Base-by-base conservation (phyloP, 2,888 invertebrate species). In the Pinctada fucata region DNA sequence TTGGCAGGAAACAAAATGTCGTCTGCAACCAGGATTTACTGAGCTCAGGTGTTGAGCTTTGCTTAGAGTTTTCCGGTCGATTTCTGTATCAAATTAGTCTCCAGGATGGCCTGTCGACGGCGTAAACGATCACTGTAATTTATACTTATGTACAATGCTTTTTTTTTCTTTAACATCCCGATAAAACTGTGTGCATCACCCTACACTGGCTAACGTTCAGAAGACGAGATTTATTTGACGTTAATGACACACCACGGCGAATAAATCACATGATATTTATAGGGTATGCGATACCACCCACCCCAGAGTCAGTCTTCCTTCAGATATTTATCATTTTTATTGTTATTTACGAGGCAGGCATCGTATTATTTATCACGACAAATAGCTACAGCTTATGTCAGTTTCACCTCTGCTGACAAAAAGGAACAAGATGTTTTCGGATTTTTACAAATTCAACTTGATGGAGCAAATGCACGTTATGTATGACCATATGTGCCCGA, bases 251-350 rank as follows among this genome's bases (percentile, higher is more conserved):
- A 69, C 69, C 65, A 66, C n/a, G 63, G 13, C 3, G 50, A 66
- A 78, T 78, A 78, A 78, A 78, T 78, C 78, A 74, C 49, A 68
- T 72, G 45, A 68, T 70, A 78, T 66, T 70, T 74, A 70, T 31
- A 10, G 52, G 70, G 67, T 67, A 69, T n/a, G 31, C 49, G 73
- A 74, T 68, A 49, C 65, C 64, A 74, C 50, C 75, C 75, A 76
- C 75, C 75, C 75, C 47, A 68, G 69, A 76, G 48, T 70, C 64
- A 31, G 16, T 16, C 45, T 68, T 10, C 5, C 5, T 16, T 45
- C 3, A 68, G 45, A 68, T 16, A 68, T 68, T 45, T 45, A 68
- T 68, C 68, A 68, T 45, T 45, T 13, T 45, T 3, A 52, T 52
- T 52, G 58, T 52, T 52, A 52, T 52, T 52, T 52, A 52, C 10